Base-by-base conservation (phyloP, 2,888 invertebrate genomes). In the Heliconius sara region DNA sequence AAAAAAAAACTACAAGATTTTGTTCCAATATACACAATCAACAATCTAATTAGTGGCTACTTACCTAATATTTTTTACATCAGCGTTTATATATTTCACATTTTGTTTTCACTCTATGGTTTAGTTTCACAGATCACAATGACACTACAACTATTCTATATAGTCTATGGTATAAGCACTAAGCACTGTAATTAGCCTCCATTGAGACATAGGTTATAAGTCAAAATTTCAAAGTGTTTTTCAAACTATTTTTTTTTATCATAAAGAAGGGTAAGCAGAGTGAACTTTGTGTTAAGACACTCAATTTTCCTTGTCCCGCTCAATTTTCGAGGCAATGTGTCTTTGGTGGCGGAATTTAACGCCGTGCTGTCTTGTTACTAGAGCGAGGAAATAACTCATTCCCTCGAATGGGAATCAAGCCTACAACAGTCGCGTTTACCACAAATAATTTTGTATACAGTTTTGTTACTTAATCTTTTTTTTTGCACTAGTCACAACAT, bases 71-170 rank as follows among this genome's bases (percentile, higher is more conserved):
- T 77, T 27, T 72, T 79, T 70, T 65, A 79, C 73, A 43, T n/a
- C 70, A 78, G 30, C 43, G 43, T 77, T 76, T 78, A 76, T 77
- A 74, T 68, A 79, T 77, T 74, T 67, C 47, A 68, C 68, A 68
- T 70, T 57, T 68, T 68, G n/a, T 43, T 34, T 71, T 60, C 43
- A 39, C 27, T 79, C 82, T 81, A 81, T 80, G 79, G 77, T 81
- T 67, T 80, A 76, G 80, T 78, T 80, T 60, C 79, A 79, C 79
- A 80, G 76, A 82, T 82, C 82, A 82, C 82, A 80, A 79, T 76
- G 57, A 79, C 60, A 80, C 79, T 77, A 78, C 30, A 72, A 63
- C 76, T 81, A 81, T 65, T 27, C 65, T 65, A 65, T 65, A 68
- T 78, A 75, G 63, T 79, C 79, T 81, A 80, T 78, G 81, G 77